Evolutionary conservation across 2,113 vertebrate genomes (phyloP), one percentile per base, ranked within the genome.

Genomic region (Larimichthys crocea): DNA sequence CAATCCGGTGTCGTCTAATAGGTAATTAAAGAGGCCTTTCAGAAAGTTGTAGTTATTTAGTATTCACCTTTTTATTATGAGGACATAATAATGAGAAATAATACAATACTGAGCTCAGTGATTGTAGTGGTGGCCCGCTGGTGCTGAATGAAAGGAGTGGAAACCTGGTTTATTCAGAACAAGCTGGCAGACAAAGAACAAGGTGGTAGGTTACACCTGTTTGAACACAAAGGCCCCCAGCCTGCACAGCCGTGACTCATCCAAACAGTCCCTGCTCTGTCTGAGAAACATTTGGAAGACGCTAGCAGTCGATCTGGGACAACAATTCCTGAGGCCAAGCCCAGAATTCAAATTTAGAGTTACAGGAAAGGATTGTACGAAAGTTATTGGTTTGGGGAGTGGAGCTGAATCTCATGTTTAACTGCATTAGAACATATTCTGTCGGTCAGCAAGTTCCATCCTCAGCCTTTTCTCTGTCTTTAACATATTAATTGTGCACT

Each of bases 201-300:
- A 60, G 66, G 44, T 59, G 64, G 22, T 29, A 64, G 70, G 66
- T 60, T 73, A 35, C 61, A 83, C 53, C 76, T 66, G 55, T 76
- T 76, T 79, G 60, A 79, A 42, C 61, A 67, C 59, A 74, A 42
- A 52, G 68, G 68, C 35, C 62, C 53, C 35, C 26, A 46, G 61
- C 74, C 46, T 52, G 80, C 46, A 66, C 20, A 44, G 22, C 53
- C 55, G 52, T 76, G 74, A 77, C 35, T 61, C 67, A 71, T 60
- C 22, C 48, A 24, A 60, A 48, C 26, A 50, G 49, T 56, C n/a
- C 20, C 65, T 12, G 16, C 52, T 63, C 72, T 31, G 57, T 40
- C 61, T 66, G 74, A 16, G 26, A 74, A 72, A 83, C 60, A 71
- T 76, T 72, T 76, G 44, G 53, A 77, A 78, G 9, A 2, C 46